Base-by-base conservation (phyloP, 2,113 vertebrate genomes). In the Gulo gulo region DNA sequence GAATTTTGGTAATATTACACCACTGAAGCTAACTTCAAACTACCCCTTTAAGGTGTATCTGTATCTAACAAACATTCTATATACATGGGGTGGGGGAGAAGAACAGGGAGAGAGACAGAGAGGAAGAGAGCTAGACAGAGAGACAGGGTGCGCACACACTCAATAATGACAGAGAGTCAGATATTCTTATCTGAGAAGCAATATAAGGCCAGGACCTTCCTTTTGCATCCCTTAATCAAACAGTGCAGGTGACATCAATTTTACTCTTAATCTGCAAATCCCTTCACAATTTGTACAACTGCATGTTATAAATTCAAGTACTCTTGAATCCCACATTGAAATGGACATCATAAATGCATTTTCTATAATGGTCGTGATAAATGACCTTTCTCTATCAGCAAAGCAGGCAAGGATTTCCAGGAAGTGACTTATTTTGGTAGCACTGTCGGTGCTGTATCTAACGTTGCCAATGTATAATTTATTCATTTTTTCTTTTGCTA, bases 381-480 rank as follows among this genome's bases (percentile, higher is more conserved):
- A 59, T 69, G 52, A 87, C 3, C 9, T 89, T 96, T 95, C 57
- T 86, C 2, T 71, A 34, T 39, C 59, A 92, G 57, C 42, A 87
- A 11, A 29, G 0, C 2, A 83, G 26, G 81, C 31, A 90, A 80
- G 5, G 42, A 69, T 78, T 50, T 80, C 21, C 18, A 89, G 29
- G 50, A 94, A 94, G 24, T 96, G 10, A 69, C 90, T 91, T 95
- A 96, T 95, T 94, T 94, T 95, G 45, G 59, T 67, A 93, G 39
- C 4, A 92, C 5, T 80, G 21, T 85, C 52, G 74, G 26, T 45
- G 3, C 1, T 87, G 1, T 69, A 57, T 31, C 12, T 67, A 88
- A 57, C 36, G 47, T 8, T 14, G 55, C 15, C 42, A 76, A 50
- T 87, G 21, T 78, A 59, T 63, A 81, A 92, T 81, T 69, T 91